Base-by-base conservation (phyloP, 2,888 invertebrate genomes). In the Eumerus sabulonum region DNA sequence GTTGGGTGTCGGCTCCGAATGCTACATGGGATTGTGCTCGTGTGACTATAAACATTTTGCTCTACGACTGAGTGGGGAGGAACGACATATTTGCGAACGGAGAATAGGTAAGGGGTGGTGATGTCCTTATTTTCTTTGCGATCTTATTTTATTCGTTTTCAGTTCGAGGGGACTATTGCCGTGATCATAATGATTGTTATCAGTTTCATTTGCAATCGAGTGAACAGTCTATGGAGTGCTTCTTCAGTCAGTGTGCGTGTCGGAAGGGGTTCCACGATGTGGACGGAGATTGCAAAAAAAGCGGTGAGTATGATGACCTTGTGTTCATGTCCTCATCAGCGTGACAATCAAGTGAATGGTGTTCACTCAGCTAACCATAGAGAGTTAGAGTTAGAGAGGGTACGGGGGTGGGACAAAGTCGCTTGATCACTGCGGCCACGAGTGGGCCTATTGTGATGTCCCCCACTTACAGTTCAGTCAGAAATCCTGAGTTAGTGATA, bases 221-320 rank as follows among this genome's bases (percentile, higher is more conserved):
- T 14, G 70, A 84, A 4, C 84, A 84, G 35, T 67, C 82, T 4
- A 82, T 85, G 85, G 62, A 77, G 19, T 86, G 86, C 57, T 45
- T 51, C 56, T 82, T 82, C 17, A 84, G 84, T 13, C 85, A 86
- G 76, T 86, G 86, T 59, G 64, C 68, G 40, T 86, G 86, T 57
- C 82, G 82, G 1, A 0, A 9, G n/a, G 85, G 84, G 18, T 83
- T 45, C 42, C 2, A 36, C 0, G 35, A 70, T 53, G 9, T 35
- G 1, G 50, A 76, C 27, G 74, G 56, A 14, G 50, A 72, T 18
- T 81, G 83, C 1, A 48, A 67, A 9, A 77, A 72, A n/a, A 82
- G 73, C 53, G 64, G 74, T 57, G 53, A 51, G 27, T 51, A 36
- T 40, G 11, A n/a, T n/a, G 5, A n/a, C n/a, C 9, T 40, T 9